Conservation (phyloP, 1,140 invertebrate genomes). For the Diuraphis noxia region DNA sequence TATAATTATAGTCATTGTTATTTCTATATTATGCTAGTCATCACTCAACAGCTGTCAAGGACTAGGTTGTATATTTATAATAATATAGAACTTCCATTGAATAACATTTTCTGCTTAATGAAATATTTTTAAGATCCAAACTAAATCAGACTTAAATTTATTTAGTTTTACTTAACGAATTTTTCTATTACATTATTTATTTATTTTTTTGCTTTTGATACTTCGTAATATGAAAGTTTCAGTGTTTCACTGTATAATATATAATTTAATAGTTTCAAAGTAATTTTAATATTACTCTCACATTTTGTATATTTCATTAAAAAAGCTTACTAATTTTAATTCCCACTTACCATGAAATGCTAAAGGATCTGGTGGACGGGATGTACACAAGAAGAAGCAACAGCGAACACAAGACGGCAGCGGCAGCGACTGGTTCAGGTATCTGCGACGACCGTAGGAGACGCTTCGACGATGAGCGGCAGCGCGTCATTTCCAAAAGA, state of each 20-base stretch:
- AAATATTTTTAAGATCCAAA: no score
- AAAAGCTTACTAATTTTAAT: not conserved
- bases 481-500: conserved; percentile 41
- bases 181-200: no score
- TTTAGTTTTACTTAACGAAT: no score
- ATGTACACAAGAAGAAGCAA: not conserved
- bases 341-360: conserved; percentile 31
- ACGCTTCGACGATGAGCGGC: not conserved
- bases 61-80: not conserved
- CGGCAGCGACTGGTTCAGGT: not conserved
- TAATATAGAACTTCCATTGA: not conserved
- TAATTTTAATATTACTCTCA: not conserved
- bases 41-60: not conserved
- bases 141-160: no score
- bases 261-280: not conserved
- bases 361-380: not conserved
- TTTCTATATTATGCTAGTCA: not conserved
- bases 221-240: no score
- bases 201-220: no score
- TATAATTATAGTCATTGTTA: not conserved
- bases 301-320: not conserved
- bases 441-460: not conserved
- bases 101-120: no score
- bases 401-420: not conserved
- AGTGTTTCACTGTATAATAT: not conserved